A percentile compares a stretch with the other conserved stretches of the same genome.
Conservation (phyloP, 1,140 invertebrate genomes). For the Ganaspis sp. region DNA sequence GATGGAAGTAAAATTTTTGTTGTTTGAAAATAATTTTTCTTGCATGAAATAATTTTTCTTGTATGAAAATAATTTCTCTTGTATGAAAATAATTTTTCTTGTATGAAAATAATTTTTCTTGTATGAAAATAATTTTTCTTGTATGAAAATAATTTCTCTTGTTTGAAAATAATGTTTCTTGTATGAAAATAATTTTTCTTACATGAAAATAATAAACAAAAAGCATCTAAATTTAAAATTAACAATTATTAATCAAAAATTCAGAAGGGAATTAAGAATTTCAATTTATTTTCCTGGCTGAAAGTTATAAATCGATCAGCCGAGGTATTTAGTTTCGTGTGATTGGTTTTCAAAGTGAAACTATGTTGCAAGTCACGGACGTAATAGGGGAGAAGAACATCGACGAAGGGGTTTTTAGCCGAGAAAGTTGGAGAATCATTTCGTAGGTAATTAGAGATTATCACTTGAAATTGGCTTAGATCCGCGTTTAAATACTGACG, state of each 20-base stretch:
- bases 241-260: background rate
- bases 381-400: background rate
- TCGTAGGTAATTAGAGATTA: conserved; percentile 19
- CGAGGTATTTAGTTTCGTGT: background rate
- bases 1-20: too few relatives aligned
- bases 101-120: too few relatives aligned
- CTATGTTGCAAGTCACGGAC: conserved; percentile 14
- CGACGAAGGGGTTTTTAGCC: background rate
- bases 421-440: background rate
- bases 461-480: conserved; percentile 20
- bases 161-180: too few relatives aligned
- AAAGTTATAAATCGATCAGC: background rate
- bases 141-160: too few relatives aligned
- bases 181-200: too few relatives aligned
- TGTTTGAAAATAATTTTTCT: too few relatives aligned
- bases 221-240: too few relatives aligned
- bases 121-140: too few relatives aligned
- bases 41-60: too few relatives aligned
- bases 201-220: too few relatives aligned
- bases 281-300: background rate
- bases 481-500: background rate
- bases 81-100: too few relatives aligned
- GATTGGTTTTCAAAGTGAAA: conserved; percentile 21
- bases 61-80: too few relatives aligned
- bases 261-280: background rate